phyloP scores from a whole-genome alignment of 35 echinoderm and acorn worm species.

The Strongylocentrotus purpuratus region DNA sequence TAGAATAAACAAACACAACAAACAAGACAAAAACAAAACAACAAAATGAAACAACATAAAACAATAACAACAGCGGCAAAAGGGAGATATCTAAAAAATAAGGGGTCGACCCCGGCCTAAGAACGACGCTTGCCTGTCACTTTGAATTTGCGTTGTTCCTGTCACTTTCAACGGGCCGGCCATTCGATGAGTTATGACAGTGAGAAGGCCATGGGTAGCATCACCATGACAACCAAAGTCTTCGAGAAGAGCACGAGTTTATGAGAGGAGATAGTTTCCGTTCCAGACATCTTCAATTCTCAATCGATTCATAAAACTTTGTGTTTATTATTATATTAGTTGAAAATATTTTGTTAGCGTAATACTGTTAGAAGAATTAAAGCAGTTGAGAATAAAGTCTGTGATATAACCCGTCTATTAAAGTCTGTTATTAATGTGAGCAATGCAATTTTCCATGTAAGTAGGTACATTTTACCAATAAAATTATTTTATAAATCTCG shows the following conservation, averaged over 20 bases:
- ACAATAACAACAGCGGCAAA: not conserved
- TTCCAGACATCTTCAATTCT: not conserved
- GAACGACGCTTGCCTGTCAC: not conserved
- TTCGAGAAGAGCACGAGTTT: not conserved
- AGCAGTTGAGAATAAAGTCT: no score
- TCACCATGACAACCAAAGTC: not conserved
- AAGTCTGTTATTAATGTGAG: no score
- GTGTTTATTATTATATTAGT: no score
- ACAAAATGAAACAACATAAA: no score
- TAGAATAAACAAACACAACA: not conserved
- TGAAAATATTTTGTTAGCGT: no score
- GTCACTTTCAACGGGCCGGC: not conserved
- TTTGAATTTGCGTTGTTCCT: not conserved
- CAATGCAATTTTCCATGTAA: no score
- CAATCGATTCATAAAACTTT: no score
- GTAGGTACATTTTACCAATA: no score
- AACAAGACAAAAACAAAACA: not conserved
- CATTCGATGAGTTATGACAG: slow-evolving; percentile 10
- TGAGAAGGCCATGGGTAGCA: not conserved
- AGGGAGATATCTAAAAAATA: not conserved
- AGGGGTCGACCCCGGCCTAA: not conserved
- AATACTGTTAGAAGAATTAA: no score
- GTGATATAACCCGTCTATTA: no score
- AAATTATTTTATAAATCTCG: no score
- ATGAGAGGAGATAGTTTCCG: not conserved